Conservation (phyloP, 2,888 invertebrate species). For the Osmoderma eremita region DNA sequence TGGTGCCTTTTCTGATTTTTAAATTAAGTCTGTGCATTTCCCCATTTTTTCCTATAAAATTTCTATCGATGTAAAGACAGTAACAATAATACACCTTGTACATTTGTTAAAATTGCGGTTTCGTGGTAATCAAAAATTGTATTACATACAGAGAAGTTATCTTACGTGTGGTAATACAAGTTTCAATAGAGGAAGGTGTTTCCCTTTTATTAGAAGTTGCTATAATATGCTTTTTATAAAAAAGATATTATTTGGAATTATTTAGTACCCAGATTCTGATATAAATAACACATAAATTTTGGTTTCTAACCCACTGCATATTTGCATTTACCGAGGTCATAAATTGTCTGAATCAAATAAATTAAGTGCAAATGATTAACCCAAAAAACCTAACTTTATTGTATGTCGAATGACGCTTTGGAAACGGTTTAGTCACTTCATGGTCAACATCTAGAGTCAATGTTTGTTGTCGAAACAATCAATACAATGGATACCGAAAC, state of each 20-base stretch:
- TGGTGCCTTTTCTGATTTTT: slow-evolving; percentile 9
- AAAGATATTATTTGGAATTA: no score
- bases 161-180: no score
- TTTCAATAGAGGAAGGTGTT: no score
- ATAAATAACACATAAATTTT: no score
- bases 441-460: slow-evolving; percentile 23
- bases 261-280: no score
- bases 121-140: not conserved
- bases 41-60: not conserved
- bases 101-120: slow-evolving; percentile 5
- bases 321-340: no score
- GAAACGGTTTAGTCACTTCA: slow-evolving; percentile 18
- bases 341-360: no score
- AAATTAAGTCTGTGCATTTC: slow-evolving; percentile 4
- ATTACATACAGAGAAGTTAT: no score
- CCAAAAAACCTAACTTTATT: not conserved
- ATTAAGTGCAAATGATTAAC: no score
- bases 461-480: slow-evolving; percentile 16
- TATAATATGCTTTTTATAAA: no score
- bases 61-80: not conserved
- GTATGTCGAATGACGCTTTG: not conserved
- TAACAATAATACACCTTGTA: not conserved
- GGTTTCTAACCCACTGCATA: no score
- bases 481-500: slow-evolving; percentile 1
- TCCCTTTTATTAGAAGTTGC: no score